Percentiles rank a stretch among this genome's conserved stretches.
Conservation (phyloP, 1,140 invertebrate species). For the Cotesia glomerata region DNA sequence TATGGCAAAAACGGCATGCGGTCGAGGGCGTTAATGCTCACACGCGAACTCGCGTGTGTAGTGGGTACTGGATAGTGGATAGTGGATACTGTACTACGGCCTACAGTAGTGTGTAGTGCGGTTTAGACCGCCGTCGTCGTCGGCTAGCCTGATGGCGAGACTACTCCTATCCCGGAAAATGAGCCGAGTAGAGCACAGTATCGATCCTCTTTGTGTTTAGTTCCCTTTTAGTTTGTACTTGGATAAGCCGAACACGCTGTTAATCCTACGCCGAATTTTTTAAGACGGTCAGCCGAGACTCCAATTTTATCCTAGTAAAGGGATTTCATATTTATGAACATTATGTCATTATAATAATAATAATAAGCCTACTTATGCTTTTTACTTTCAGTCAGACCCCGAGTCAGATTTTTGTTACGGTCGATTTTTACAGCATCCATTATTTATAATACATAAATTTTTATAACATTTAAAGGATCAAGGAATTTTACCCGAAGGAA, state of each 20-base stretch:
- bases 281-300: background rate
- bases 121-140: too few relatives aligned
- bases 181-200: conserved; percentile 16
- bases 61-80: too few relatives aligned
- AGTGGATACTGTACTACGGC: background rate
- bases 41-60: conserved; percentile 9
- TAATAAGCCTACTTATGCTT: too few relatives aligned
- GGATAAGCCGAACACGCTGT: background rate
- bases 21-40: conserved; percentile 17
- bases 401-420: too few relatives aligned
- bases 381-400: too few relatives aligned
- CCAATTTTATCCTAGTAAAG: too few relatives aligned
- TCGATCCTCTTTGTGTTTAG: conserved; percentile 23
- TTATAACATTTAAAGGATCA: background rate
- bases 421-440: too few relatives aligned
- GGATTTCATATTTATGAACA: too few relatives aligned
- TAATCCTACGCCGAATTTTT: background rate
- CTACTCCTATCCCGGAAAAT: conserved; percentile 28
- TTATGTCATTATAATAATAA: too few relatives aligned
- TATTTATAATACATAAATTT: background rate
- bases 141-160: conserved; percentile 4
- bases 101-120: too few relatives aligned
- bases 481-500: background rate
- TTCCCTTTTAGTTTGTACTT: background rate
- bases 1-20: conserved; percentile 4